A percentile compares a stretch with the other conserved stretches of the same genome.
These are phyloP conservation scores for Peribatodes rhomboidaria DNA, from an alignment of 2,888 invertebrate species.

Conservation along the genomic window DNA sequence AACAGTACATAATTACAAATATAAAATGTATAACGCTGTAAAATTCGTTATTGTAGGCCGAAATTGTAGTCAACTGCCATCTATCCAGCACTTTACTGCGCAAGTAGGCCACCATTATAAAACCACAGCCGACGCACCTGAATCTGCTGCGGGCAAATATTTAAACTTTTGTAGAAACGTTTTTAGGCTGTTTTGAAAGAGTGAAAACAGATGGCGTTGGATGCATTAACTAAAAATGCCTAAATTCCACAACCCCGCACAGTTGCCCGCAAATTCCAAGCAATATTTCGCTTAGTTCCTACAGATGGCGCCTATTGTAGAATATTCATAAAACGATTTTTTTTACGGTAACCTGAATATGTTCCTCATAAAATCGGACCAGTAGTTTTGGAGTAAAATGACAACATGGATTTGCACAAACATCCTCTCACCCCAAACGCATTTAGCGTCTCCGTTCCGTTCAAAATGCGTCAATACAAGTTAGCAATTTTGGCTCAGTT, in stretches of 20 bases:
- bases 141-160: not conserved
- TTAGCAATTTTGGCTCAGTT: no score
- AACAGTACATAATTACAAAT: no score
- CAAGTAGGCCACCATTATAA: not conserved
- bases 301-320: slow-evolving; percentile 45
- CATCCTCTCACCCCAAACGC: no score
- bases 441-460: no score
- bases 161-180: not conserved
- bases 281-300: slow-evolving; percentile 7
- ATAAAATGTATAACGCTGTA: no score
- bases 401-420: no score
- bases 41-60: not conserved
- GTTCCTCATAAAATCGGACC: no score
- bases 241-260: not conserved
- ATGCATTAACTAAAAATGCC: not conserved
- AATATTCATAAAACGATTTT: not conserved
- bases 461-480: no score
- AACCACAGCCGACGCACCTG: not conserved
- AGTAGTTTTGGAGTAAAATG: no score
- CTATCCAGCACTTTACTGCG: slow-evolving; percentile 12
- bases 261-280: not conserved
- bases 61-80: slow-evolving; percentile 26
- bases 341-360: no score
- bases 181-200: not conserved
- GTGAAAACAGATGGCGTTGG: slow-evolving; percentile 47